Percentiles rank a stretch among this genome's conserved stretches.
phyloP scores from a whole-genome alignment of 2,797 vertebrate species.

The Arnoldichthys spilopterus region DNA sequence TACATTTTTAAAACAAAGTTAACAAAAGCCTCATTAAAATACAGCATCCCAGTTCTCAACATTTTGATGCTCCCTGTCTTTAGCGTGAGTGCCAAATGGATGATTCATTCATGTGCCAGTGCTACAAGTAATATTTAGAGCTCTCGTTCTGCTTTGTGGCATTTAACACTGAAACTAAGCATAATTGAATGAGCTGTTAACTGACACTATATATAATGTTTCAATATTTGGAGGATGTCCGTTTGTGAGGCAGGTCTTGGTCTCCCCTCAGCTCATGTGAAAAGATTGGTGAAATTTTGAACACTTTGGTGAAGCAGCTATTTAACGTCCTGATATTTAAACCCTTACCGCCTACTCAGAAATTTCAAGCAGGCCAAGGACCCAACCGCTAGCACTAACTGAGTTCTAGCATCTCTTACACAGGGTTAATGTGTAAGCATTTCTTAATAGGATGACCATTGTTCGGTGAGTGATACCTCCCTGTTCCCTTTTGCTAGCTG shows the following conservation, averaged over 20 bases:
- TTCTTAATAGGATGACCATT: constrained; percentile 25
- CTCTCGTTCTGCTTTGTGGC: background rate
- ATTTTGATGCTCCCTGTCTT: background rate
- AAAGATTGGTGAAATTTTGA: background rate
- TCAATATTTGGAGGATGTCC: background rate
- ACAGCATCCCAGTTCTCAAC: background rate
- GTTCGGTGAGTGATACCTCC: constrained; percentile 28
- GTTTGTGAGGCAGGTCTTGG: background rate
- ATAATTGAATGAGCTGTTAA: constrained; percentile 5
- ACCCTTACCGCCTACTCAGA: background rate
- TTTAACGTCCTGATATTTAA: background rate
- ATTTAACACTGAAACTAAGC: background rate
- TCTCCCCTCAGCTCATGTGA: background rate
- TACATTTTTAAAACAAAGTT: too few relatives aligned
- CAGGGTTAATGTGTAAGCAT: background rate
- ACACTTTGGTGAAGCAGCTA: background rate
- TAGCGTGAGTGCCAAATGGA: background rate
- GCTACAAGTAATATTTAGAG: background rate
- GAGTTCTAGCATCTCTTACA: background rate
- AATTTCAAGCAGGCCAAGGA: background rate
- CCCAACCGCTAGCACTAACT: background rate
- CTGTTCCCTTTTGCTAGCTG: background rate
- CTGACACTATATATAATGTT: background rate
- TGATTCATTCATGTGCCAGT: background rate
- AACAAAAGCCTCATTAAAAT: background rate